Evolutionary conservation across 2,888 invertebrate species (phyloP).

Genomic region (Athalia rosae): DNA sequence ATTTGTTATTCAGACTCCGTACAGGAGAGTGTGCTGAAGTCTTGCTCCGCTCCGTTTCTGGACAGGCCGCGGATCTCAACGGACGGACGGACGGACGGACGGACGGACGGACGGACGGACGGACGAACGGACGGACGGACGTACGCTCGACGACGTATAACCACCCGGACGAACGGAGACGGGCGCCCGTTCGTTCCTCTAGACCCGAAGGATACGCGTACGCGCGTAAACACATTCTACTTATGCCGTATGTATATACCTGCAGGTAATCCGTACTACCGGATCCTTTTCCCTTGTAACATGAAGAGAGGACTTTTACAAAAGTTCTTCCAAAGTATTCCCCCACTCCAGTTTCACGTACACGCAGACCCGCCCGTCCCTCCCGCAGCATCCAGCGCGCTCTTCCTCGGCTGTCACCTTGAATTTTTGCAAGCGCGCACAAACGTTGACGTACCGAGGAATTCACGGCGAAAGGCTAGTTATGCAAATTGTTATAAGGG

Average conservation of each 20-base stretch:
- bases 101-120: slow-evolving; percentile 54
- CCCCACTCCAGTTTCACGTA: slow-evolving; percentile 20
- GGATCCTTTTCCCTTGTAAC: not conserved
- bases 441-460: too few relatives aligned
- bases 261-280: not conserved
- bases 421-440: too few relatives aligned
- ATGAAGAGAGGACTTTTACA: slow-evolving; percentile 2
- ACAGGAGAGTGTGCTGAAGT: slow-evolving; percentile 73
- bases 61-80: slow-evolving; percentile 60
- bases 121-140: slow-evolving; percentile 57
- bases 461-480: too few relatives aligned
- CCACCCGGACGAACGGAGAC: slow-evolving; percentile 23
- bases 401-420: slow-evolving; percentile 31
- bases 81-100: slow-evolving; percentile 49
- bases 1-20: slow-evolving; percentile 74
- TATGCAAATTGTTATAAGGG: too few relatives aligned
- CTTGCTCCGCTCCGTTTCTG: slow-evolving; percentile 72
- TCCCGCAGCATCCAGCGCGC: not conserved
- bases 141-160: slow-evolving; percentile 57
- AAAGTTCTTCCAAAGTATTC: slow-evolving; percentile 34
- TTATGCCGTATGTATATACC: slow-evolving; percentile 16
- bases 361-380: not conserved
- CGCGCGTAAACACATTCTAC: not conserved
- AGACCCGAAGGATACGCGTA: slow-evolving; percentile 21
- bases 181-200: slow-evolving; percentile 21